Conservation (phyloP, 2,113 vertebrate genomes). For the Pterophyllum scalare region DNA sequence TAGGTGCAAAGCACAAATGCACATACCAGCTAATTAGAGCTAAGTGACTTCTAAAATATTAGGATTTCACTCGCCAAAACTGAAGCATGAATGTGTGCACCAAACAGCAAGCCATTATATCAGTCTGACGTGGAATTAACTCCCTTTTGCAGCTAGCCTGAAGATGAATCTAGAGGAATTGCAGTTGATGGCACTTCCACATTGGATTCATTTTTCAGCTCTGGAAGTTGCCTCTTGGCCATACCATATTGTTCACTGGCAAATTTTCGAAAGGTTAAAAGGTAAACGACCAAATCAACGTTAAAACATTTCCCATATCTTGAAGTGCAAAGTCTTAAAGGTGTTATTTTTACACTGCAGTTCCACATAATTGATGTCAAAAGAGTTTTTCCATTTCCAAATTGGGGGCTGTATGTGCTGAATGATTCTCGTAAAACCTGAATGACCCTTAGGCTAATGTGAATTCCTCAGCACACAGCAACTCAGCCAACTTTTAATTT, state of each 20-base stretch:
- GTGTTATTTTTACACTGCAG: slow-evolving; percentile 34
- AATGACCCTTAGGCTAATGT: slow-evolving; percentile 54
- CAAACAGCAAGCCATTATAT: no score
- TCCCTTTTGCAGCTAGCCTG: not conserved
- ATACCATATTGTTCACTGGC: not conserved
- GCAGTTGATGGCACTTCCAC: not conserved
- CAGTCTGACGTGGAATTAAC: not conserved
- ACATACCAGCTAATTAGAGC: no score
- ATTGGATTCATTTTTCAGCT: not conserved
- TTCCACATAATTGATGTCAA: slow-evolving; percentile 44
- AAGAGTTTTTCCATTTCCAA: slow-evolving; percentile 55
- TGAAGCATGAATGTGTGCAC: no score
- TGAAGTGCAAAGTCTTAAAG: slow-evolving; percentile 26
- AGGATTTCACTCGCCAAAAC: no score
- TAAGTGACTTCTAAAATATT: no score
- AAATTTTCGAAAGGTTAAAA: not conserved
- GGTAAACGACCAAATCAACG: slow-evolving; percentile 20
- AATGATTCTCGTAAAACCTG: slow-evolving; percentile 51
- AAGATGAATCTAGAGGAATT: not conserved
- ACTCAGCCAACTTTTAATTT: slow-evolving; percentile 50
- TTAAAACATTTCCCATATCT: slow-evolving; percentile 31
- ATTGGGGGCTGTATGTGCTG: slow-evolving; percentile 22
- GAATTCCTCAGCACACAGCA: slow-evolving; percentile 41
- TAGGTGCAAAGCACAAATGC: no score
- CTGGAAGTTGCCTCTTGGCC: not conserved